Conservation (phyloP, 2,888 invertebrate species). For the Habrosyne pyritoides region DNA sequence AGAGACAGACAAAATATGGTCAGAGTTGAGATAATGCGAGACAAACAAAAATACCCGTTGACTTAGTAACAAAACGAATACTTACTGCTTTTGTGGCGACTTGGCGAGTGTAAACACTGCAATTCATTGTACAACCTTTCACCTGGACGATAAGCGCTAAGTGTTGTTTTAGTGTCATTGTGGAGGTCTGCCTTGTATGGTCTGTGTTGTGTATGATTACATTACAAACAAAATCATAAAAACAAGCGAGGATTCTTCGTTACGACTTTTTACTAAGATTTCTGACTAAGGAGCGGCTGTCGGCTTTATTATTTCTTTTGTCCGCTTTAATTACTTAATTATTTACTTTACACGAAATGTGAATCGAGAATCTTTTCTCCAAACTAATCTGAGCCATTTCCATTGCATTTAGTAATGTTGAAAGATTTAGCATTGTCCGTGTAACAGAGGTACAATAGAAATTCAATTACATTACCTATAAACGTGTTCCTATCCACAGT, state of each 20-base stretch:
- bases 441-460: background rate
- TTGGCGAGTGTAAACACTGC: conserved; percentile 56
- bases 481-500: background rate
- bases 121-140: conserved; percentile 71
- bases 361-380: background rate
- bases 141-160: conserved; percentile 68
- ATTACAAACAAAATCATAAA: conserved; percentile 16
- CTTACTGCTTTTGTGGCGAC: conserved; percentile 42
- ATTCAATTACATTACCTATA: background rate
- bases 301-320: background rate
- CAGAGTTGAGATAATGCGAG: conserved; percentile 47
- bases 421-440: background rate
- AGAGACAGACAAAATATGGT: conserved; percentile 32
- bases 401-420: background rate
- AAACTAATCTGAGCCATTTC: background rate
- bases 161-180: conserved; percentile 56
- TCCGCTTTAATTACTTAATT: background rate
- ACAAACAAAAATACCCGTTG: conserved; percentile 41
- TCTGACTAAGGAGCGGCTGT: background rate
- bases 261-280: background rate
- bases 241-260: background rate
- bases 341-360: background rate
- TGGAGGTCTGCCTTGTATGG: conserved; percentile 42
- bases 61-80: conserved; percentile 29
- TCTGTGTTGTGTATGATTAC: conserved; percentile 32